phyloP scores from a whole-genome alignment of 1,140 invertebrate species.

The Drosophila nasuta region DNA sequence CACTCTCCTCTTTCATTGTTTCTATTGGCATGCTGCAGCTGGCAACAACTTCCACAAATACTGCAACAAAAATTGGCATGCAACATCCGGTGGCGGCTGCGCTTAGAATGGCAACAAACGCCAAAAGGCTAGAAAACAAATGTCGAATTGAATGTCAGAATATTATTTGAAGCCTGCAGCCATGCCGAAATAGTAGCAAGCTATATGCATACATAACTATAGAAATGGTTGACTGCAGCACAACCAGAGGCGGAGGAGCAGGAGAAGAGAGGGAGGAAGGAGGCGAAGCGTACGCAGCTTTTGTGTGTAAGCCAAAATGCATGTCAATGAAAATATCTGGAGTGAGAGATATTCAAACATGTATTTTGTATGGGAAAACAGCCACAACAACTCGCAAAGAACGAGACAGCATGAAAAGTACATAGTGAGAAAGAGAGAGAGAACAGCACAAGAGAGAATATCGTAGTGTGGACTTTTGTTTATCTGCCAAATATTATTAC shows the following conservation, averaged over 20 bases:
- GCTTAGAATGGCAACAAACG: slow-evolving; percentile 76
- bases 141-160: slow-evolving; percentile 81
- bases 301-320: slow-evolving; percentile 71
- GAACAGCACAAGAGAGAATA: not conserved
- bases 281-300: slow-evolving; percentile 38
- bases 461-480: slow-evolving; percentile 13
- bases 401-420: not conserved
- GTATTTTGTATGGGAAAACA: slow-evolving; percentile 60
- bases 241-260: not conserved
- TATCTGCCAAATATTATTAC: slow-evolving; percentile 34
- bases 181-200: slow-evolving; percentile 3
- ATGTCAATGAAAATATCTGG: slow-evolving; percentile 75
- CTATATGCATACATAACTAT: not conserved
- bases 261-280: not conserved
- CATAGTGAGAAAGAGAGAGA: not conserved
- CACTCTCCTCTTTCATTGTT: not conserved
- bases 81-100: slow-evolving; percentile 78
- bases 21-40: slow-evolving; percentile 33
- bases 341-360: slow-evolving; percentile 74
- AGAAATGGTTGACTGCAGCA: slow-evolving; percentile 4
- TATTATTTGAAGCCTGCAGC: slow-evolving; percentile 62
- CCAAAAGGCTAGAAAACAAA: slow-evolving; percentile 66
- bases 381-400: slow-evolving; percentile 6
- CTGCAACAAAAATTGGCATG: slow-evolving; percentile 75
- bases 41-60: slow-evolving; percentile 47